Conservation (phyloP, 2,888 invertebrate genomes). For the Andrena camellia region DNA sequence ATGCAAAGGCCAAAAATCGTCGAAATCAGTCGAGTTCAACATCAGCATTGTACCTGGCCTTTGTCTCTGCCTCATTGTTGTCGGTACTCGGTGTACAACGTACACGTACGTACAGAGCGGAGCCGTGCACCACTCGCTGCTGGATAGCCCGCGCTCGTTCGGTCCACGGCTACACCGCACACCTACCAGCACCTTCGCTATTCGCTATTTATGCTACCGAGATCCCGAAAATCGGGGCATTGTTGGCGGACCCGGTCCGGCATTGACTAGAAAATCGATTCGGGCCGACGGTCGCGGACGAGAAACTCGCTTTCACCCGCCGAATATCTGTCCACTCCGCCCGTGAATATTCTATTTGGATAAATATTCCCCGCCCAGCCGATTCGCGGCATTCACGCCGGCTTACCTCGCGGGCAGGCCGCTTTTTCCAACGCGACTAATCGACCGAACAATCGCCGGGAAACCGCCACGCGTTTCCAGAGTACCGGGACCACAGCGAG, state of each 20-base stretch:
- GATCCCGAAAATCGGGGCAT: slow-evolving; percentile 74
- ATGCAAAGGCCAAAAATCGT: slow-evolving; percentile 84
- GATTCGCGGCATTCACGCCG: background rate
- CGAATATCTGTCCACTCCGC: slow-evolving; percentile 46
- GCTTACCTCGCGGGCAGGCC: background rate
- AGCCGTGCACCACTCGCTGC: slow-evolving; percentile 28
- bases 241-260: slow-evolving; percentile 59
- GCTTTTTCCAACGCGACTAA: slow-evolving; percentile 4
- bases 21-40: slow-evolving; percentile 85
- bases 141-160: slow-evolving; percentile 50
- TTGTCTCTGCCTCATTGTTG: slow-evolving; percentile 84
- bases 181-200: slow-evolving; percentile 63
- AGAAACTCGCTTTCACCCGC: slow-evolving; percentile 56
- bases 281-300: slow-evolving; percentile 39
- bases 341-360: slow-evolving; percentile 52
- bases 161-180: slow-evolving; percentile 58
- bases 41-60: slow-evolving; percentile 84
- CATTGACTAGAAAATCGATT: slow-evolving; percentile 60
- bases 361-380: slow-evolving; percentile 43
- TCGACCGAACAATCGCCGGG: background rate
- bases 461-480: too few species aligned
- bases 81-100: slow-evolving; percentile 78
- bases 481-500: too few species aligned
- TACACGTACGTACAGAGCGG: slow-evolving; percentile 62
- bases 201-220: slow-evolving; percentile 71